Conservation (phyloP, 2,113 vertebrate genomes). For the Burhinus oedicnemus region DNA sequence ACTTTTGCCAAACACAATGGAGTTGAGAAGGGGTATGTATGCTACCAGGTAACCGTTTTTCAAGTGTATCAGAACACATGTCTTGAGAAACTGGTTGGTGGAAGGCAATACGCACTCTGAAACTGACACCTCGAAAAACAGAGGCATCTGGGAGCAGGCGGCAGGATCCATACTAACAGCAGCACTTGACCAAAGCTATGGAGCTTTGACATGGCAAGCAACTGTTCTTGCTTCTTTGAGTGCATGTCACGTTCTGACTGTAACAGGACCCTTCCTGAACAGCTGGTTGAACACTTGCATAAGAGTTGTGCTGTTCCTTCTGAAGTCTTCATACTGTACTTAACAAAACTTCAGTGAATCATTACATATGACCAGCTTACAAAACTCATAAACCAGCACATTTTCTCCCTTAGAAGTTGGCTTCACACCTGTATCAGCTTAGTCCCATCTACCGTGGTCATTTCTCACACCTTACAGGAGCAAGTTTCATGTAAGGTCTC, state of each 20-base stretch:
- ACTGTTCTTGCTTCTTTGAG: not conserved
- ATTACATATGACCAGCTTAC: not conserved
- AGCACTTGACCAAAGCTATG: not conserved
- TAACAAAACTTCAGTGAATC: not conserved
- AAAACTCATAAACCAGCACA: not conserved
- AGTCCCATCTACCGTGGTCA: not conserved
- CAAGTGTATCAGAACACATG: accelerated
- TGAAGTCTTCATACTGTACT: not conserved
- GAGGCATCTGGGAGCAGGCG: not conserved
- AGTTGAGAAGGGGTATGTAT: not conserved
- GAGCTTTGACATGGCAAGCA: not conserved
- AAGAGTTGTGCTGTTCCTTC: not conserved
- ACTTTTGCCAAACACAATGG: not conserved
- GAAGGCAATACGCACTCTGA: not conserved
- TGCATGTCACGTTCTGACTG: not conserved
- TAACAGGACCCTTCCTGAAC: not conserved
- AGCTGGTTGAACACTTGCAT: not conserved
- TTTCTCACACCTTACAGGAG: not conserved
- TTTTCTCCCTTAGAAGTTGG: not conserved
- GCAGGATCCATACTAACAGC: not conserved
- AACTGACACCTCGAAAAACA: not conserved
- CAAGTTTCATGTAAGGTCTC: not conserved
- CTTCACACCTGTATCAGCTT: not conserved
- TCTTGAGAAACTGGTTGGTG: not conserved
- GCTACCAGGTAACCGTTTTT: not conserved